Percentiles rank a stretch among this genome's conserved stretches.
Evolutionary conservation across 2,113 vertebrate genomes (phyloP).

Genomic region (Tinamus guttatus): DNA sequence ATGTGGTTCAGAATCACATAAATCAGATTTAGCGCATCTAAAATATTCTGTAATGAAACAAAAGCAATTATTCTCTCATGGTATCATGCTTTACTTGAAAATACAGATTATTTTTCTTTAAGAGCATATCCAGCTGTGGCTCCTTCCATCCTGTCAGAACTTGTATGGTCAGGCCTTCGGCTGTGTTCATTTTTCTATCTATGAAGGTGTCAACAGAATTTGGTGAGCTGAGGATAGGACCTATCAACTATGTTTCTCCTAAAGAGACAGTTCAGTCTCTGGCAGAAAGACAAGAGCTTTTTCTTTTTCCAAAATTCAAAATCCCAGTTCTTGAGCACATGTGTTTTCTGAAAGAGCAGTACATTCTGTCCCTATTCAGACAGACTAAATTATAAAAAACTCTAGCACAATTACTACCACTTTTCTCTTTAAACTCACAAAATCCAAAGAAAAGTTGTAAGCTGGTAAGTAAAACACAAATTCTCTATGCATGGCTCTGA

Average conservation of each 20-base stretch:
- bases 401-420: neutral
- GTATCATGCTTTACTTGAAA: neutral
- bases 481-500: neutral
- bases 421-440: neutral
- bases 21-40: neutral
- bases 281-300: neutral
- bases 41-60: neutral
- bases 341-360: neutral
- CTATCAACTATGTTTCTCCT: neutral
- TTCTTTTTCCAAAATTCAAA: neutral
- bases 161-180: neutral
- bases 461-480: neutral
- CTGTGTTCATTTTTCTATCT: accelerated
- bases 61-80: neutral
- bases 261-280: neutral
- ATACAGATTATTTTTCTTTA: neutral
- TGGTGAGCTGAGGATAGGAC: neutral
- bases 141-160: neutral
- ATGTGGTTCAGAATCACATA: neutral
- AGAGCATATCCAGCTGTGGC: neutral
- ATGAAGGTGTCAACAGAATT: neutral
- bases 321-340: neutral
- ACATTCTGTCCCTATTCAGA: neutral
- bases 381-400: neutral
- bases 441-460: neutral